These are phyloP conservation scores for Drosophila nigricruria DNA, from an alignment of 2,888 invertebrate species.

Conservation along the genomic window DNA sequence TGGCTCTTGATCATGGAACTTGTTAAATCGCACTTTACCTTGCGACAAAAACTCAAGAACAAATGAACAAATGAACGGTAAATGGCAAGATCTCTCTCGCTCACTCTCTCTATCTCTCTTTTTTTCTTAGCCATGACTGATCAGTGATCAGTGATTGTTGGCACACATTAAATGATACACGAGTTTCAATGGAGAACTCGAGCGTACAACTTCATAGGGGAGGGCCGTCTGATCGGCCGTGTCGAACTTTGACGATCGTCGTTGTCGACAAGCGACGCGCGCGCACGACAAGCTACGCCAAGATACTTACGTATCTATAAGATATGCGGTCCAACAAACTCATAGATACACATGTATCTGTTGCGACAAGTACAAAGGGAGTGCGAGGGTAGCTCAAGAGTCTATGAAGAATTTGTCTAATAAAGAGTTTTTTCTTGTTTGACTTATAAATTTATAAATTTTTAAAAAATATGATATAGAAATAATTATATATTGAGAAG, in stretches of 20 bases:
- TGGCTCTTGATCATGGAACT: constrained; percentile 27
- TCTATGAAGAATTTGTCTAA: not conserved
- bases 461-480: too few relatives aligned
- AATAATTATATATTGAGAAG: too few relatives aligned
- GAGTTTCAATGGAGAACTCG: constrained; percentile 61
- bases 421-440: too few relatives aligned
- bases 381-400: constrained; percentile 14
- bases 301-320: constrained; percentile 30
- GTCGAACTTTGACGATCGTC: constrained; percentile 62
- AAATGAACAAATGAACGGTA: constrained; percentile 22
- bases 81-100: constrained; percentile 19
- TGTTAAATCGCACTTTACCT: constrained; percentile 49
- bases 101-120: not conserved
- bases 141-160: constrained; percentile 8
- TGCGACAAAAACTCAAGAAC: constrained; percentile 48
- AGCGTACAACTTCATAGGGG: constrained; percentile 52
- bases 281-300: constrained; percentile 35
- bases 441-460: not conserved
- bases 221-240: constrained; percentile 59
- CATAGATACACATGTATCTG: constrained; percentile 24
- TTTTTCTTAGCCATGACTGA: constrained; percentile 23
- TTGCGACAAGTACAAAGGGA: constrained; percentile 2
- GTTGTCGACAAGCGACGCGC: constrained; percentile 60
- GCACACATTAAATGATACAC: constrained; percentile 59
- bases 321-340: constrained; percentile 33